phyloP scores from a whole-genome alignment of 2,797 vertebrate species.

The Antennarius maculatus region DNA sequence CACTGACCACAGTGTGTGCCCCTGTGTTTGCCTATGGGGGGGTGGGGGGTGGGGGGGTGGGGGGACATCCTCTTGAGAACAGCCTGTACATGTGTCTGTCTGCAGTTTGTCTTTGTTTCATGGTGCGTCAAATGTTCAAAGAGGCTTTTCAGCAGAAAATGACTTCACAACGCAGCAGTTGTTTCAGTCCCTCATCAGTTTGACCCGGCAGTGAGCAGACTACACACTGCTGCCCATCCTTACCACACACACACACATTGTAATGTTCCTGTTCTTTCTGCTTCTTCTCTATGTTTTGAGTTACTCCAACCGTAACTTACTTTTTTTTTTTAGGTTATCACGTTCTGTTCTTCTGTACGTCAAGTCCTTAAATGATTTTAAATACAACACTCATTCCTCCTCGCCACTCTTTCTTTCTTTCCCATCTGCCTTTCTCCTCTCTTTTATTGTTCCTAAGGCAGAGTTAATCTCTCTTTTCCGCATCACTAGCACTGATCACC shows the following conservation, averaged over 20 bases:
- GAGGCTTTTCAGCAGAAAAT: constrained; percentile 70
- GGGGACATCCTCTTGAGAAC: constrained; percentile 56
- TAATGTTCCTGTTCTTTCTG: constrained; percentile 25
- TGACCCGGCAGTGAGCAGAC: constrained; percentile 57
- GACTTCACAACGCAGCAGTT: constrained; percentile 70
- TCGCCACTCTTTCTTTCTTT: constrained; percentile 59
- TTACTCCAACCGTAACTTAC: constrained; percentile 38
- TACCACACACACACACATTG: constrained; percentile 13
- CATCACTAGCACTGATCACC: constrained; percentile 71
- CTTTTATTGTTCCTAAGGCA: constrained; percentile 76
- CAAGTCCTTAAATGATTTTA: constrained; percentile 61
- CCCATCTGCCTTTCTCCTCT: constrained; percentile 74
- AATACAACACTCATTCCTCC: constrained; percentile 55
- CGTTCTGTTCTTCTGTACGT: constrained; percentile 41
- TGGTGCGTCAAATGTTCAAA: constrained; percentile 76
- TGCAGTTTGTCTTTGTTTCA: constrained; percentile 79
- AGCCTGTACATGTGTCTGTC: constrained; percentile 55
- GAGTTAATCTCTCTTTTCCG: constrained; percentile 79
- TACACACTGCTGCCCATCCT: constrained; percentile 53
- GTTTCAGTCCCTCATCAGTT: constrained; percentile 62
- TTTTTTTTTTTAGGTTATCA: constrained; percentile 41
- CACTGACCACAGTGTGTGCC: constrained; percentile 53
- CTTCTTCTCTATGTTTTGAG: constrained; percentile 52
- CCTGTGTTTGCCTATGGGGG: constrained; percentile 33
- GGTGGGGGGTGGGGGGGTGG: constrained; percentile 3